Percentiles rank a stretch among this genome's conserved stretches.
Evolutionary conservation across 2,888 invertebrate genomes (phyloP).

Genomic region (Rhagium mordax): DNA sequence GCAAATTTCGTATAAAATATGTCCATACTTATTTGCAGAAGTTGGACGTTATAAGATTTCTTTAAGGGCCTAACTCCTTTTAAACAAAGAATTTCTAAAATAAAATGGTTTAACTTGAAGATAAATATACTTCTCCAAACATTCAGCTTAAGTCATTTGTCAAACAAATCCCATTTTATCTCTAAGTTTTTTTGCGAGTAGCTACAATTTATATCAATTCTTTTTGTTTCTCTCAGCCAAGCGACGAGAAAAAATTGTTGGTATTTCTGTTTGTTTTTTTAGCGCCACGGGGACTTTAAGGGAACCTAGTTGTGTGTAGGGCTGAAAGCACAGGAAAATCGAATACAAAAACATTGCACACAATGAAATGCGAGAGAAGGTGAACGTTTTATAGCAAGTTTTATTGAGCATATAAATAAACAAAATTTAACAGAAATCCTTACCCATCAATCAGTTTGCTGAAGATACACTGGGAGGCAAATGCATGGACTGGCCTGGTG

Average conservation of each 20-base stretch:
- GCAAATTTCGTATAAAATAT: constrained; percentile 31
- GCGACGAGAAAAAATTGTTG: constrained; percentile 4
- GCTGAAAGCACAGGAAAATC: neutral
- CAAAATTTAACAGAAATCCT: too few relatives aligned
- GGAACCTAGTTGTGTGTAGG: neutral
- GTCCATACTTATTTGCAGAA: constrained; percentile 24
- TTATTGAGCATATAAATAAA: too few relatives aligned
- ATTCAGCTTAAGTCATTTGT: constrained; percentile 50
- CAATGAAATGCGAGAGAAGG: neutral
- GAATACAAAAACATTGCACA: neutral
- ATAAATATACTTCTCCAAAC: constrained; percentile 49
- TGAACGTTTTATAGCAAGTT: too few relatives aligned
- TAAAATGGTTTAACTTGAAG: constrained; percentile 44
- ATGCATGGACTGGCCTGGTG: too few relatives aligned
- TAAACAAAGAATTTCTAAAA: constrained; percentile 41
- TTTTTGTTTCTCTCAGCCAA: neutral
- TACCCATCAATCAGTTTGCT: too few relatives aligned
- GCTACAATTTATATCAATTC: constrained; percentile 42
- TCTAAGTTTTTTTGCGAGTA: constrained; percentile 36
- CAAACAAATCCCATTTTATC: constrained; percentile 47
- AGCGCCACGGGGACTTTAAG: neutral
- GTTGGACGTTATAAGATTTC: constrained; percentile 16
- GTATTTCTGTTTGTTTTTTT: constrained; percentile 15
- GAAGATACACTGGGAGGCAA: too few relatives aligned
- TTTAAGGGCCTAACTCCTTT: constrained; percentile 20